phyloP scores from a whole-genome alignment of 2,113 vertebrate genomes.

The Grallaria varia region DNA sequence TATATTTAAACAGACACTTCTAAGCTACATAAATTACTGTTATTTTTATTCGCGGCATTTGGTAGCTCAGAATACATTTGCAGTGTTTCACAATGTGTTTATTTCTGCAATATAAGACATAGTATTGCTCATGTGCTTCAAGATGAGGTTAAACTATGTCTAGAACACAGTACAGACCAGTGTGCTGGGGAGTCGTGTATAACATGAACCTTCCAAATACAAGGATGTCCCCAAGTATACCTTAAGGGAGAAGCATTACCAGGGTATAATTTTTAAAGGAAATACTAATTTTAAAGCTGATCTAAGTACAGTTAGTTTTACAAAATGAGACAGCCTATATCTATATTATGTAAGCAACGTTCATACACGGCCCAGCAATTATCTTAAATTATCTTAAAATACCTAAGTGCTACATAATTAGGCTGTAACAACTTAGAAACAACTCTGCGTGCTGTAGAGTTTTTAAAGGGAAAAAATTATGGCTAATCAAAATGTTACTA shows the following conservation, averaged over 20 bases:
- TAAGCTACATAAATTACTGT: background rate
- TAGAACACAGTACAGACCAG: background rate
- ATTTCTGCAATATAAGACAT: background rate
- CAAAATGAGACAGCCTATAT: background rate
- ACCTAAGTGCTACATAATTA: background rate
- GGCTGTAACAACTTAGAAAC: background rate
- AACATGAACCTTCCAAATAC: background rate
- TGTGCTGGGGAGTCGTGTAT: background rate
- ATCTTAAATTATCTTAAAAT: background rate
- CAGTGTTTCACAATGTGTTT: background rate
- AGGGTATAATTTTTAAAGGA: background rate
- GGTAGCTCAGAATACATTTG: background rate
- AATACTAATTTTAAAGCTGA: background rate
- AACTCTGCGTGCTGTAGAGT: background rate
- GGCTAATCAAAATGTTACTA: background rate
- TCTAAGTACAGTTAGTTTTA: background rate
- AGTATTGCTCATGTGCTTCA: background rate
- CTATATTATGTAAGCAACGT: background rate
- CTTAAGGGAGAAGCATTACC: background rate
- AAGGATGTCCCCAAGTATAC: background rate
- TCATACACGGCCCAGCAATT: background rate
- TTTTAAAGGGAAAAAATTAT: background rate
- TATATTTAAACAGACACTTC: background rate
- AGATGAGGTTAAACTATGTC: background rate
- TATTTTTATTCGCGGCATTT: background rate